Conservation (phyloP, 2,888 invertebrate species). For the Andrena dorsata region DNA sequence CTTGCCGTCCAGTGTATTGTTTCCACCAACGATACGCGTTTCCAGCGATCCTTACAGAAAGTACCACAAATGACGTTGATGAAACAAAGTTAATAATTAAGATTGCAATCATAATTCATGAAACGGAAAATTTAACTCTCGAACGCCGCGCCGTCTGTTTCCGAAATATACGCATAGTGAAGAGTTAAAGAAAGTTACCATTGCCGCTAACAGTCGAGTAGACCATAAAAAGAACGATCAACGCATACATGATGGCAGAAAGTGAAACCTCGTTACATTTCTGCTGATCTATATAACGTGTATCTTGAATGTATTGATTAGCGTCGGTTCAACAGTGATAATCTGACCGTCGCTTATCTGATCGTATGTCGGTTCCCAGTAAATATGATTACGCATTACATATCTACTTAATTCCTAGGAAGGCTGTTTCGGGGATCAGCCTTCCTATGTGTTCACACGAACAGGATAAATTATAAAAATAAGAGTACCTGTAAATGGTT, state of each 20-base stretch:
- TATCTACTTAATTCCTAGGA: no score
- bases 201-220: neutral
- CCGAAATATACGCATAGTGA: neutral
- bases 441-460: no score
- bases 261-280: neutral
- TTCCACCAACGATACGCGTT: slow-evolving; percentile 13
- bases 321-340: neutral
- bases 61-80: no score
- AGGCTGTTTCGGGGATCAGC: no score
- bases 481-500: no score
- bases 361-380: neutral
- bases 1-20: neutral
- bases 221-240: slow-evolving; percentile 14
- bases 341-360: neutral
- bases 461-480: no score
- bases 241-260: slow-evolving; percentile 12
- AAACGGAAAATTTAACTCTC: neutral
- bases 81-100: no score
- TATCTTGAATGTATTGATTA: neutral
- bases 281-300: neutral
- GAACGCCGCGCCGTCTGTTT: neutral
- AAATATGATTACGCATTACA: no score
- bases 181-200: slow-evolving; percentile 10
- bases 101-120: neutral
- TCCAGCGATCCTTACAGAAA: neutral